Evolutionary conservation across 2,113 vertebrate genomes (phyloP).

Genomic region (Salvelinus namaycush): DNA sequence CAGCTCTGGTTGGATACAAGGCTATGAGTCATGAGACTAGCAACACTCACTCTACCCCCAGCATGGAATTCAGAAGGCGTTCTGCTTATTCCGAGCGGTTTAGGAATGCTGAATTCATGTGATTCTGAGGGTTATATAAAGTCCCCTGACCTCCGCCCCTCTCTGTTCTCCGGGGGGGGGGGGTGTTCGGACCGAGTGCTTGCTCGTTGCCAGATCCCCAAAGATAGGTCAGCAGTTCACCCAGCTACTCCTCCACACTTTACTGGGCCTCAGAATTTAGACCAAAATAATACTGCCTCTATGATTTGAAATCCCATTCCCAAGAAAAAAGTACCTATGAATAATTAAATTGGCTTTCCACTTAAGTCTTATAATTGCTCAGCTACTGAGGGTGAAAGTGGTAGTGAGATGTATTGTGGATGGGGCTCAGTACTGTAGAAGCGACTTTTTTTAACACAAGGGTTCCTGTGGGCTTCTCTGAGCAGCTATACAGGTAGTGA

Average conservation of each 20-base stretch:
- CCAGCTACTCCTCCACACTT: background rate
- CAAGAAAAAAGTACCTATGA: background rate
- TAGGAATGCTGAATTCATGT: background rate
- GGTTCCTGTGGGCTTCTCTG: constrained; percentile 15
- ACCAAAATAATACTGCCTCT: background rate
- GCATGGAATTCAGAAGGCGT: constrained; percentile 20
- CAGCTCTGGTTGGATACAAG: background rate
- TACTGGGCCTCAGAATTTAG: background rate
- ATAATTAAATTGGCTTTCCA: background rate
- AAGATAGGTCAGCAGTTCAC: background rate
- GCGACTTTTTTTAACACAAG: constrained; percentile 12
- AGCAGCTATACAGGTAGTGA: constrained; percentile 16
- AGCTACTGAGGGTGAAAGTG: background rate
- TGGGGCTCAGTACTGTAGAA: background rate
- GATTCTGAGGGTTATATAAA: constrained; percentile 7
- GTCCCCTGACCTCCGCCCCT: constrained; percentile 17
- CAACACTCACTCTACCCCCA: constrained; percentile 15
- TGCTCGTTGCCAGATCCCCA: background rate
- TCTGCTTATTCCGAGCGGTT: constrained; percentile 4
- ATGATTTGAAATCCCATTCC: background rate
- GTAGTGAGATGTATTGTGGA: background rate
- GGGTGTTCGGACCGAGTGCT: background rate
- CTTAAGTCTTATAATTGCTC: background rate
- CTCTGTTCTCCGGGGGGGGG: constrained; percentile 27
- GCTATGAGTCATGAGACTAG: constrained; percentile 32